phyloP scores from a whole-genome alignment of 1,140 invertebrate species.

The Diabrotica undecimpunctata region DNA sequence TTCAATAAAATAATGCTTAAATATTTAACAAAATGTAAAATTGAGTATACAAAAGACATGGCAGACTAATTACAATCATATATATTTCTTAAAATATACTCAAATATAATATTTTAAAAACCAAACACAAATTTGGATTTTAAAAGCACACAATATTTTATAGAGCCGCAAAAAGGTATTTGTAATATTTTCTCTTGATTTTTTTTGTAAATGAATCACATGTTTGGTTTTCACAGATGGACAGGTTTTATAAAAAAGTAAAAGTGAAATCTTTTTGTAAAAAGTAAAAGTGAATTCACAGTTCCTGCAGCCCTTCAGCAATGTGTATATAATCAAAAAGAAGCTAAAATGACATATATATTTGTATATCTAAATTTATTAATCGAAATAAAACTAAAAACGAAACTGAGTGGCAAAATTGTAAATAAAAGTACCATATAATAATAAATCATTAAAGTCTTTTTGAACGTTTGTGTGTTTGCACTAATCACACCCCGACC shows the following conservation, averaged over 20 bases:
- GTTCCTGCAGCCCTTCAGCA: background rate
- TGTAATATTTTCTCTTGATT: too few relatives aligned
- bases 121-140: too few relatives aligned
- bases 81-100: too few relatives aligned
- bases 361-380: constrained; percentile 35
- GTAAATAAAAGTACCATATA: constrained; percentile 30
- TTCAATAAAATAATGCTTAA: too few relatives aligned
- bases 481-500: constrained; percentile 8
- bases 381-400: constrained; percentile 29
- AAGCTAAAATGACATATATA: constrained; percentile 36
- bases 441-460: constrained; percentile 24
- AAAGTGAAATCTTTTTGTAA: too few relatives aligned
- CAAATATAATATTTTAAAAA: too few relatives aligned
- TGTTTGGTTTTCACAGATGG: background rate
- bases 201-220: too few relatives aligned
- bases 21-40: too few relatives aligned
- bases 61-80: too few relatives aligned
- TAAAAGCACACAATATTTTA: too few relatives aligned
- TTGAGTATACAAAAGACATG: too few relatives aligned
- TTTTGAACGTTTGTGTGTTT: constrained; percentile 13
- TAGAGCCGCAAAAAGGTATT: too few relatives aligned
- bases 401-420: constrained; percentile 31
- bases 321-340: constrained; percentile 35
- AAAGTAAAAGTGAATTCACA: background rate
- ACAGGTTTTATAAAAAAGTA: background rate